Base-by-base conservation (phyloP, 2,113 vertebrate species). In the Tapirus terrestris region DNA sequence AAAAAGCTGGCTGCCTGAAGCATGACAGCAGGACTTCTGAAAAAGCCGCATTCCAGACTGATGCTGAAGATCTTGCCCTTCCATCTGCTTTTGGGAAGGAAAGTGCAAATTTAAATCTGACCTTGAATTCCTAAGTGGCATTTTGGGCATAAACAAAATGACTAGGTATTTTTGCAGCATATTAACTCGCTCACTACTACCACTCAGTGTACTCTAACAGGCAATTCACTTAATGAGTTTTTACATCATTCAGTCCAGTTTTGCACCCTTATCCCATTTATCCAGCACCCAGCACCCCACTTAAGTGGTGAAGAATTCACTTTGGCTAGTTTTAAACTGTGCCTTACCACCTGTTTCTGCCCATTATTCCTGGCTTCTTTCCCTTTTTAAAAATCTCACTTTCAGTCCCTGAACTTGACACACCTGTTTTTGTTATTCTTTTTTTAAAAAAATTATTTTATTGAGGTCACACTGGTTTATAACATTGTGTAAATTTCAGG, bases 41-140 rank as follows among this genome's bases (percentile, higher is more conserved):
- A 18, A 68, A 79, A 29, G 61, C 61, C 67, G 33, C 48, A 2
- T 87, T 93, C 77, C 76, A 56, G 70, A 45, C 72, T 3, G 27
- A 72, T 27, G 82, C 87, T 17, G 68, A 70, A 80, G 80, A 94
- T 23, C 91, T 76, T 33, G 83, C 33, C 43, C 58, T 94, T 88
- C 84, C 84, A 9, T 96, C 76, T 94, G 94, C 93, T 83, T 45
- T 60, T 39, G 79, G 91, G 53, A 95, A 90, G 89, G 76, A 84
- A 60, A 61, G 91, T n/a, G 33, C 45, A 89, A 10, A 92, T 94
- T 96, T 94, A 80, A 94, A 83, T 43, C 91, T 87, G 94, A 97
- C 91, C 94, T 97, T 97, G 79, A 96, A 94, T 92, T 94, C 70
- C 60, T 76, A 84, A 72, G 39, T 56, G 51, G 60, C 51, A 36